Percentiles rank a stretch among this genome's conserved stretches.
Conservation (phyloP, 2,113 vertebrate species). For the rabbit (Oryctolagus cuniculus) region mOryCun1.1 NC_091441.1:97292501-97293000, state of each 20-base stretch:
- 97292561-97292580: constrained; percentile 57
- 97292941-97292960: constrained; percentile 33
- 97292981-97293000: neutral
- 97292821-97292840: constrained; percentile 66
- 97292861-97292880: constrained; percentile 59
- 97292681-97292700: constrained; percentile 44
- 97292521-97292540: constrained; percentile 12
- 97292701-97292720: neutral
- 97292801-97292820: constrained; percentile 45
- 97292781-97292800: neutral
- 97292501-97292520: constrained; percentile 28
- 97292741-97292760: neutral
- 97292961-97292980: constrained; percentile 52
- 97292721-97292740: constrained; percentile 54
- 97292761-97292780: constrained; percentile 22
- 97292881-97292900: constrained; percentile 11
- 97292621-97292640: constrained; percentile 58
- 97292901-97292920: constrained; percentile 42
- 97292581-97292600: constrained; percentile 57
- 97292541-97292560: constrained; percentile 28
- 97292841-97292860: constrained; percentile 53
- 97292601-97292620: constrained; percentile 43
- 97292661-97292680: constrained; percentile 17
- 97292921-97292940: constrained; percentile 32
- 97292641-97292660: constrained; percentile 52